phyloP scores from a whole-genome alignment of 2,888 invertebrate species.

The Hemithea aestivaria region DNA sequence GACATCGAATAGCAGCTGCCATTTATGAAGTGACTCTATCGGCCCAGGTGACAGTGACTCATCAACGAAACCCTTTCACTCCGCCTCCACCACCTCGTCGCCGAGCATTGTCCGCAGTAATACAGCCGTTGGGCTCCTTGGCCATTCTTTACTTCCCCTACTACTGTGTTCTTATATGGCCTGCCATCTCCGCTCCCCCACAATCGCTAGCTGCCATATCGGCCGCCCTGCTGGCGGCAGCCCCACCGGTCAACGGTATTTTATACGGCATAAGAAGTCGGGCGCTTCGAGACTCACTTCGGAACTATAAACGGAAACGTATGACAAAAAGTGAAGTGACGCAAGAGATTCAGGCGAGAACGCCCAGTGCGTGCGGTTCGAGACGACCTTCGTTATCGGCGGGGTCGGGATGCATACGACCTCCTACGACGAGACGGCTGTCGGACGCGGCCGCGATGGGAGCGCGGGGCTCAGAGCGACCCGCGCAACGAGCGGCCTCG shows the following conservation, averaged over 20 bases:
- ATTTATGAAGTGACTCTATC: conserved; percentile 91
- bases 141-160: conserved; percentile 87
- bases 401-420: conserved; percentile 67
- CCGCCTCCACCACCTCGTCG: conserved; percentile 83
- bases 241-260: conserved; percentile 87
- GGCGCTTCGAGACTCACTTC: conserved; percentile 83
- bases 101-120: conserved; percentile 82
- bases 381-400: conserved; percentile 84
- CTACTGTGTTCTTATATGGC: conserved; percentile 85
- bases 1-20: conserved; percentile 90
- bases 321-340: conserved; percentile 88
- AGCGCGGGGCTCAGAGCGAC: conserved; percentile 58
- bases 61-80: conserved; percentile 88
- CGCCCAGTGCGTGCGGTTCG: conserved; percentile 88
- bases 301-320: conserved; percentile 88
- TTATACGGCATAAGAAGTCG: conserved; percentile 88
- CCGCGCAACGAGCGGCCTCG: conserved; percentile 82
- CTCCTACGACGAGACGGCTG: conserved; percentile 62
- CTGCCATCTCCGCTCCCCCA: conserved; percentile 63
- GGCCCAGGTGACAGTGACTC: conserved; percentile 90
- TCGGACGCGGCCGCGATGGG: conserved; percentile 72
- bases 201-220: conserved; percentile 78
- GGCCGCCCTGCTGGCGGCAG: conserved; percentile 82
- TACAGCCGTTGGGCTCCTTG: conserved; percentile 86
- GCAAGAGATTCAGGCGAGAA: conserved; percentile 88